Evolutionary conservation across 2,113 vertebrate species (phyloP).

Genomic region (Sorex fumeus): DNA sequence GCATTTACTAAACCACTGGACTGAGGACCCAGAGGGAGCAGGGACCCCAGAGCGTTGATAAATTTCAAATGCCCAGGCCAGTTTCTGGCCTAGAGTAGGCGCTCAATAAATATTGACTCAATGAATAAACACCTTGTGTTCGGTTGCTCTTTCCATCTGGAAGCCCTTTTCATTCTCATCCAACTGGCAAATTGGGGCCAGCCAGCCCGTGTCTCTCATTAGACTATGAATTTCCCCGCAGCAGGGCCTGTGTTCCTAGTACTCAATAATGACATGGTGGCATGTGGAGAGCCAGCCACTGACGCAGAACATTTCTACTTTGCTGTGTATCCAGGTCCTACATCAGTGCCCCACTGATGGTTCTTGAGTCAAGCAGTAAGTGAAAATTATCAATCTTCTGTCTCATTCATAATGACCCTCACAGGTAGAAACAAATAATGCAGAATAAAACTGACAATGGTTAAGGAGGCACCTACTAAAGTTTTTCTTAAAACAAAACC

Average conservation of each 20-base stretch:
- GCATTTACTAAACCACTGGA: background rate
- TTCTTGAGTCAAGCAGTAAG: background rate
- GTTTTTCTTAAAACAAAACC: background rate
- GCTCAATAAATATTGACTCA: slow-evolving; percentile 43
- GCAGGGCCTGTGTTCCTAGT: slow-evolving; percentile 11
- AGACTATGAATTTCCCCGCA: background rate
- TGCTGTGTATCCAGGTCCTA: background rate
- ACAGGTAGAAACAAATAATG: slow-evolving; percentile 4
- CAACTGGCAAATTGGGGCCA: slow-evolving; percentile 43
- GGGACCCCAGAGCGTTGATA: background rate
- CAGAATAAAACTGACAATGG: slow-evolving; percentile 11
- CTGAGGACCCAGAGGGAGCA: background rate
- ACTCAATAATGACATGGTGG: background rate
- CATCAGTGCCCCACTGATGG: background rate
- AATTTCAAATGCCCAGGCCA: background rate
- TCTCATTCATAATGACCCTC: background rate
- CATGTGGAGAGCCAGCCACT: background rate
- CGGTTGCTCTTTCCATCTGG: slow-evolving; percentile 42
- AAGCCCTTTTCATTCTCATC: slow-evolving; percentile 43
- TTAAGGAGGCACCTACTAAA: slow-evolving; percentile 24
- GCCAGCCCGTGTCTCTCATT: slow-evolving; percentile 31
- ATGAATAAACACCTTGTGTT: slow-evolving; percentile 24
- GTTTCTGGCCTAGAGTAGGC: background rate
- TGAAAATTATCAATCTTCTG: background rate
- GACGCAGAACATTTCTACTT: slow-evolving; percentile 46